phyloP scores from a whole-genome alignment of 1,140 invertebrate species.

The Triops cancriformis region DNA sequence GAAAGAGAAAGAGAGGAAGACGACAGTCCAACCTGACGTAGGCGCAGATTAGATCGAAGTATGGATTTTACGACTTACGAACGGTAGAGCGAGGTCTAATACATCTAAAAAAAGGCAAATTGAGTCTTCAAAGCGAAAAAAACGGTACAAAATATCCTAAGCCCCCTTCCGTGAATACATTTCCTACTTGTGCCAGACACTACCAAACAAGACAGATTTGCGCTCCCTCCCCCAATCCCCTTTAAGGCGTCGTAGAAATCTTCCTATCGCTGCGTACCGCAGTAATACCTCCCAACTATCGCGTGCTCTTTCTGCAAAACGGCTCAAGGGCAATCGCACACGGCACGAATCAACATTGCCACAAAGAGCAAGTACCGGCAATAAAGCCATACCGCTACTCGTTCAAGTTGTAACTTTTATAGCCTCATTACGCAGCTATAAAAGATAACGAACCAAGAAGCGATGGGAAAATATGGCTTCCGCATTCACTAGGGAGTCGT shows the following conservation, averaged over 20 bases:
- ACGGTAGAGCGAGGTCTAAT: not conserved
- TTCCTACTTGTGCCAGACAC: too few relatives aligned
- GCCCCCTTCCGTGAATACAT: too few relatives aligned
- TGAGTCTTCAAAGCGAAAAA: not conserved
- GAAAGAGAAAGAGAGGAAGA: not conserved
- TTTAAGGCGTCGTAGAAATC: too few relatives aligned
- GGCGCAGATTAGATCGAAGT: not conserved
- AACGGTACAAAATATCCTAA: too few relatives aligned
- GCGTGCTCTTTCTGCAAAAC: too few relatives aligned
- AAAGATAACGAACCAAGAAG: constrained; percentile 10
- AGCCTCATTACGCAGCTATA: not conserved
- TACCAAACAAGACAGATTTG: too few relatives aligned
- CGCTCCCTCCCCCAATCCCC: too few relatives aligned
- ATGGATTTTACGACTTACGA: not conserved
- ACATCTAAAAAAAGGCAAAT: not conserved
- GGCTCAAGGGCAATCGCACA: too few relatives aligned
- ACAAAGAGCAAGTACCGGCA: not conserved
- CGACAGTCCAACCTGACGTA: not conserved
- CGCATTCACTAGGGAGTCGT: not conserved
- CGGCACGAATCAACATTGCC: too few relatives aligned
- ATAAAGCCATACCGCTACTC: not conserved
- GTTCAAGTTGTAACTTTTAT: not conserved
- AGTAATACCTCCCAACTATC: too few relatives aligned
- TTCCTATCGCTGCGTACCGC: too few relatives aligned
- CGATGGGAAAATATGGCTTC: not conserved